These are phyloP conservation scores for Phocoena sinus DNA, from an alignment of 2,113 vertebrate species.

Conservation along the genomic window DNA sequence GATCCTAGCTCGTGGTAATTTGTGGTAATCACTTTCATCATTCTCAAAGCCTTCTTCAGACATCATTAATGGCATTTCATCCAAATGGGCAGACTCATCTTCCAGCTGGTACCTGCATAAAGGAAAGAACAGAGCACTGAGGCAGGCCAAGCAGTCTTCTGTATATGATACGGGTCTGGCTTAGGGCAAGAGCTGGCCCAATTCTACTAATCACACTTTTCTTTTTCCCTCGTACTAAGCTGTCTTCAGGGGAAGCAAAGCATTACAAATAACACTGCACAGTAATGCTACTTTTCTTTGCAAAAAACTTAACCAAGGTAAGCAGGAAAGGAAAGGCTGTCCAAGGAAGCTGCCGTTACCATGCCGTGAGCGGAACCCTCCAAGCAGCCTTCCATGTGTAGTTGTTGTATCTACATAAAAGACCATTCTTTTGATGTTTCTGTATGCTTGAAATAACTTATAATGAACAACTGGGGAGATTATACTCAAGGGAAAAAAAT, in stretches of 20 bases:
- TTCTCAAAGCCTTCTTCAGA: constrained; percentile 98
- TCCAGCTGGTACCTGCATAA: constrained; percentile 89
- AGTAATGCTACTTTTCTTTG: background rate
- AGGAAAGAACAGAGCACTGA: constrained; percentile 29
- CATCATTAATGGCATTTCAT: constrained; percentile 99
- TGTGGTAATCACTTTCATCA: constrained; percentile 97
- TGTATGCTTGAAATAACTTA: background rate
- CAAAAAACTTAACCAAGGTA: background rate
- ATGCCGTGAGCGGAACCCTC: background rate
- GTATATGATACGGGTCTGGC: background rate
- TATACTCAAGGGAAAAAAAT: background rate
- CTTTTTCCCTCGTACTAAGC: background rate
- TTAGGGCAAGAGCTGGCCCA: background rate
- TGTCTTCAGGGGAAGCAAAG: background rate
- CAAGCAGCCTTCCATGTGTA: background rate
- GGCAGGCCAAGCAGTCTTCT: background rate
- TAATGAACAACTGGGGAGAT: background rate
- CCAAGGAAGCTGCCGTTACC: background rate
- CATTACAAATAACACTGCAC: background rate
- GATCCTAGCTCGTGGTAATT: constrained; percentile 90
- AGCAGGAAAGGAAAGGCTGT: background rate
- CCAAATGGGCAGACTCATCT: constrained; percentile 94
- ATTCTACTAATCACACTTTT: background rate
- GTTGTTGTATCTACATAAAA: background rate
- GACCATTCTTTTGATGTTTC: background rate